phyloP scores from a whole-genome alignment of 2,113 vertebrate genomes.

The Micronycteris hirsuta region DNA sequence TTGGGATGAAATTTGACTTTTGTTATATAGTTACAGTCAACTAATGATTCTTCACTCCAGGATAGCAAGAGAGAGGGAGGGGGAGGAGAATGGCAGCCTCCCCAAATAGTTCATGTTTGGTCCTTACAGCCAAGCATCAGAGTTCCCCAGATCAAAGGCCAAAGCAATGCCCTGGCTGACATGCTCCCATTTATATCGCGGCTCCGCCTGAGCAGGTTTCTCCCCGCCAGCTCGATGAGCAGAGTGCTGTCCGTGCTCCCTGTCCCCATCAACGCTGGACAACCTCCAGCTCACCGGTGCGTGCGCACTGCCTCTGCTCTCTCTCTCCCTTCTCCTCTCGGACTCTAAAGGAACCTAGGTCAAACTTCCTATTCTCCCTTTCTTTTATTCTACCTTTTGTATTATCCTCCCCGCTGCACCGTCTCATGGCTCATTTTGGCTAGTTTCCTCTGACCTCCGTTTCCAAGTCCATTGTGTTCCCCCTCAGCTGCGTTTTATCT shows the following conservation, averaged over 20 bases:
- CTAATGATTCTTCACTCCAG: neutral
- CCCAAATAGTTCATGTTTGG: neutral
- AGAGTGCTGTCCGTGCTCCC: no score
- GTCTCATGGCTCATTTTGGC: neutral
- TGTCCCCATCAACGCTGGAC: neutral
- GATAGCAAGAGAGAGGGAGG: neutral
- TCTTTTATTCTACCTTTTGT: neutral
- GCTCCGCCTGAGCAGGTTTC: constrained; percentile 91
- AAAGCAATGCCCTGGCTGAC: constrained; percentile 87
- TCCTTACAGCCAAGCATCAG: constrained; percentile 87
- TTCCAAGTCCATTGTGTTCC: neutral
- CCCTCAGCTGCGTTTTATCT: neutral
- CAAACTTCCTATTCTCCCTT: neutral
- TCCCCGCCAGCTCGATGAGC: constrained; percentile 69
- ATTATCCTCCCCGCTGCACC: neutral
- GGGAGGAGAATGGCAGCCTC: neutral
- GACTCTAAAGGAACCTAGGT: neutral
- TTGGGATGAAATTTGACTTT: neutral
- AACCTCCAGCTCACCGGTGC: neutral
- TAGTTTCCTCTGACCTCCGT: neutral
- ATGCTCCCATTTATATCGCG: constrained; percentile 87
- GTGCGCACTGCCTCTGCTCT: neutral
- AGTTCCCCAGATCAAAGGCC: constrained; percentile 86
- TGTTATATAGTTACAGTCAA: neutral
- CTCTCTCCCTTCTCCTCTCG: neutral